These are phyloP conservation scores for Anticlea derivata DNA, from an alignment of 2,888 invertebrate species.

Conservation along the genomic window DNA sequence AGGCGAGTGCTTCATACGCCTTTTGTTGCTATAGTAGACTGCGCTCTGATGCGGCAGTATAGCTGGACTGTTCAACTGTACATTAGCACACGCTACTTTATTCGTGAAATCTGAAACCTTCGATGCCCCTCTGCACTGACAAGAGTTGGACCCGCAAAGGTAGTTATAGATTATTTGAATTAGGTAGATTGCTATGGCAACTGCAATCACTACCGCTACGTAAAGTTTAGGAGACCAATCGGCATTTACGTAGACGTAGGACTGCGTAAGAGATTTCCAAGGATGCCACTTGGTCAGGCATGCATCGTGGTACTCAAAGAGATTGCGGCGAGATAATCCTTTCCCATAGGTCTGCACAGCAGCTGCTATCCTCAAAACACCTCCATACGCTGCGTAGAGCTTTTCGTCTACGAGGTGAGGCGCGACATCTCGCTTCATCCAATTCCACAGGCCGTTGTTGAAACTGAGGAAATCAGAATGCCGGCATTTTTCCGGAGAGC, in stretches of 20 bases:
- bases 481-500: conserved; percentile 64
- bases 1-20: conserved; percentile 31
- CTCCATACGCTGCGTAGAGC: conserved; percentile 69
- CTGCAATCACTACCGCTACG: conserved; percentile 52
- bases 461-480: conserved; percentile 71
- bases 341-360: conserved; percentile 73
- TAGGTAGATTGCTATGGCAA: conserved; percentile 55
- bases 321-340: conserved; percentile 63
- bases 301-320: conserved; percentile 50
- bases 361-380: conserved; percentile 69
- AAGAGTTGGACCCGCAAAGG: conserved; percentile 50
- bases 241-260: conserved; percentile 53
- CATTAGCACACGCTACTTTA: conserved; percentile 48
- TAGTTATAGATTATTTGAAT: conserved; percentile 64
- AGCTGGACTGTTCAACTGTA: conserved; percentile 56
- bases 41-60: conserved; percentile 50
- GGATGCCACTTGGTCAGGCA: conserved; percentile 56
- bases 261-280: conserved; percentile 54
- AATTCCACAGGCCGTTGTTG: conserved; percentile 73
- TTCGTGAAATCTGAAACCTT: conserved; percentile 25
- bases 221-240: conserved; percentile 64
- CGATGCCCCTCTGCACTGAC: conserved; percentile 46
- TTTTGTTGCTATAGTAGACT: conserved; percentile 45
- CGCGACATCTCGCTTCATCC: conserved; percentile 74
- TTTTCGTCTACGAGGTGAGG: conserved; percentile 69